phyloP scores from a whole-genome alignment of 2,888 invertebrate species.

The Epirrita christyi region DNA sequence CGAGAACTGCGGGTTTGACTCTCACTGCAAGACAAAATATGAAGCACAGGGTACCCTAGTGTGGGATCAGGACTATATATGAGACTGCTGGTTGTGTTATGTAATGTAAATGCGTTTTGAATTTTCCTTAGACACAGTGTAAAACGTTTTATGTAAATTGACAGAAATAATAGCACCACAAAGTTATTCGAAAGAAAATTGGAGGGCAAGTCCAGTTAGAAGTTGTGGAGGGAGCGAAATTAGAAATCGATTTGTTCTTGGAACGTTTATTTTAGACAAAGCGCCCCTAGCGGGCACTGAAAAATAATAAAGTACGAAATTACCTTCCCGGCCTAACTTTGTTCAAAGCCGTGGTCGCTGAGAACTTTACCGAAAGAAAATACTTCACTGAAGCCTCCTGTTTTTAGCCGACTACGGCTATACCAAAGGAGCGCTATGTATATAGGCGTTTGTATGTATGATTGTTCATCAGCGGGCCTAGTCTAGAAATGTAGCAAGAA shows the following conservation, averaged over 20 bases:
- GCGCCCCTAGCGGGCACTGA: slow-evolving; percentile 51
- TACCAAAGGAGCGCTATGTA: slow-evolving; percentile 1
- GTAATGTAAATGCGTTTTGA: too few species aligned
- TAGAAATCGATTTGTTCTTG: slow-evolving; percentile 55
- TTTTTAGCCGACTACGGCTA: slow-evolving; percentile 15
- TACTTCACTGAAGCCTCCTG: slow-evolving; percentile 44
- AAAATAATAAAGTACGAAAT: slow-evolving; percentile 70
- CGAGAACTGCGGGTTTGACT: too few species aligned
- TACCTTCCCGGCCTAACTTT: slow-evolving; percentile 63
- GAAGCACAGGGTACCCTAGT: too few species aligned
- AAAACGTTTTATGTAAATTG: slow-evolving; percentile 1
- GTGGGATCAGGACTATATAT: too few species aligned
- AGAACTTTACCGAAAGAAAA: slow-evolving; percentile 55
- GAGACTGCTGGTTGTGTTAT: too few species aligned
- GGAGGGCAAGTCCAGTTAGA: slow-evolving; percentile 27
- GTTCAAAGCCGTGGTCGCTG: slow-evolving; percentile 48
- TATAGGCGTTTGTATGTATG: not conserved
- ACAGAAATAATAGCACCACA: slow-evolving; percentile 15
- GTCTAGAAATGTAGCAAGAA: too few species aligned
- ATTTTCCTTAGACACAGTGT: not conserved
- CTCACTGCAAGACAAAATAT: too few species aligned
- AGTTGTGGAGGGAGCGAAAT: slow-evolving; percentile 40
- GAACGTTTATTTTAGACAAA: slow-evolving; percentile 60
- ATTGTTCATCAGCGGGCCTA: too few species aligned
- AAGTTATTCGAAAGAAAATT: slow-evolving; percentile 34